These are phyloP conservation scores for Perca flavescens DNA, from an alignment of 2,113 vertebrate species.

Conservation along the genomic window DNA sequence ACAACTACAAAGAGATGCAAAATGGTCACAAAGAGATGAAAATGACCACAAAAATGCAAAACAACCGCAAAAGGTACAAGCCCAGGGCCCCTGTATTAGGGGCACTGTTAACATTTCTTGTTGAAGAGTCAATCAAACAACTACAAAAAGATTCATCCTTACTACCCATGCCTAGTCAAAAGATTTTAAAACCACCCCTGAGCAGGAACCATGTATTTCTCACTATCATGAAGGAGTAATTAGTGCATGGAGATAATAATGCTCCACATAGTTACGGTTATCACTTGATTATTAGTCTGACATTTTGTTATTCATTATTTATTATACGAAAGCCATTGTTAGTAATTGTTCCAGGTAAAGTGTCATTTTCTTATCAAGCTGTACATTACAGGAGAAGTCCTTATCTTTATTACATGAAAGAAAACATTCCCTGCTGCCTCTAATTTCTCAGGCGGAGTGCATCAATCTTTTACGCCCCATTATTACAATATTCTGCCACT, in stretches of 20 bases:
- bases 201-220: background rate
- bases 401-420: constrained; percentile 44
- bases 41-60: too few relatives aligned
- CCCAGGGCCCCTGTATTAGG: background rate
- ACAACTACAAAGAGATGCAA: background rate
- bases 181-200: background rate
- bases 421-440: constrained; percentile 32
- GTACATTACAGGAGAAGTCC: constrained; percentile 1
- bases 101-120: background rate
- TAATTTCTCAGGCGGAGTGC: constrained; percentile 41
- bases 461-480: constrained; percentile 45
- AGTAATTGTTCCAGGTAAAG: constrained; percentile 22
- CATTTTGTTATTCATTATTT: constrained; percentile 11
- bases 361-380: constrained; percentile 38
- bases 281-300: constrained; percentile 32
- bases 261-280: constrained; percentile 10
- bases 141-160: background rate
- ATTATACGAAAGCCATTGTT: constrained; percentile 33
- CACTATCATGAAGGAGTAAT: constrained; percentile 10
- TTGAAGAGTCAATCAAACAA: background rate
- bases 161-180: background rate
- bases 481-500: constrained; percentile 38
- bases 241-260: constrained; percentile 34
- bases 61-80: background rate
- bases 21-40: background rate